Evolutionary conservation across 2,113 vertebrate species (phyloP).

Genomic region (Hemiscyllium ocellatum): DNA sequence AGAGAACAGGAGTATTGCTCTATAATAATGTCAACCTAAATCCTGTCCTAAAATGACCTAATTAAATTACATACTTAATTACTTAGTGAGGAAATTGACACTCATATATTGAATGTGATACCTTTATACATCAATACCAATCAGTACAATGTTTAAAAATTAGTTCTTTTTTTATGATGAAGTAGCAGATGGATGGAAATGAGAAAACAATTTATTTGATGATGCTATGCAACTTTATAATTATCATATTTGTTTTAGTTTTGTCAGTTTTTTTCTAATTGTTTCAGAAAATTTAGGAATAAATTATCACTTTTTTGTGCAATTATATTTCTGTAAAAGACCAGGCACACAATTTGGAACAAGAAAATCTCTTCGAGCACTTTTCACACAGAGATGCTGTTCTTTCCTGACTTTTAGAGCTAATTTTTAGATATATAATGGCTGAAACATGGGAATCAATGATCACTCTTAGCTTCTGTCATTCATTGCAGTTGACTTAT

Average conservation of each 20-base stretch:
- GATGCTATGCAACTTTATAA: no score
- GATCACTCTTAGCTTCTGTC: not conserved
- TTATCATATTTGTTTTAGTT: no score
- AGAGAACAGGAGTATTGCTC: not conserved
- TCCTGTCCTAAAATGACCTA: not conserved
- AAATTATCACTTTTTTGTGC: no score
- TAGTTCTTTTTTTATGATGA: not conserved
- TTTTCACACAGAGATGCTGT: conserved; percentile 5
- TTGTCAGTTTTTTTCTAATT: not conserved
- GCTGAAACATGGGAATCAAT: not conserved
- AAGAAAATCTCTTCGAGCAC: not conserved
- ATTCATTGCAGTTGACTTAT: not conserved
- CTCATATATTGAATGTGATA: not conserved
- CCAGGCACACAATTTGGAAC: not conserved
- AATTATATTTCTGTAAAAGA: not conserved
- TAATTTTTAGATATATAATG: conserved; percentile 13
- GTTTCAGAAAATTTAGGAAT: not conserved
- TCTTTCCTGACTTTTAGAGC: conserved; percentile 4
- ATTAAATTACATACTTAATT: not conserved
- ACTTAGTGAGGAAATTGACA: not conserved
- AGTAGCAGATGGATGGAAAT: not conserved
- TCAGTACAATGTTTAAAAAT: not conserved
- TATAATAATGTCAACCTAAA: not conserved
- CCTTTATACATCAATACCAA: no score
- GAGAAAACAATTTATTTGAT: not conserved